These are phyloP conservation scores for Geophilus truncorum DNA, from an alignment of 2,888 invertebrate species.

Conservation along the genomic window DNA sequence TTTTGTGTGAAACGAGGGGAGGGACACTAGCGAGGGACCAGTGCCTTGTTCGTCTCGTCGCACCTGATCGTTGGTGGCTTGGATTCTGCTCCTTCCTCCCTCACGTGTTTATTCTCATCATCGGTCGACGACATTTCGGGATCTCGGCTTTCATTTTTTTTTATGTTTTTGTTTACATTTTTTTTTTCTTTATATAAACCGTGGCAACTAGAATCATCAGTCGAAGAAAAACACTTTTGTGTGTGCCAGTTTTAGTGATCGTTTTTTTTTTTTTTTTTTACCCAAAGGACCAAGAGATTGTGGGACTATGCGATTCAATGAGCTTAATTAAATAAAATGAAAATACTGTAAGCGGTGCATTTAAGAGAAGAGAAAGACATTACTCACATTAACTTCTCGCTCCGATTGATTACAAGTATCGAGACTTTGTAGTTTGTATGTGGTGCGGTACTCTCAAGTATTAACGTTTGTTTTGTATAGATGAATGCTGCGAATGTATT, in stretches of 20 bases:
- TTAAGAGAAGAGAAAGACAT: too few relatives aligned
- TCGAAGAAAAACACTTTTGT: too few relatives aligned
- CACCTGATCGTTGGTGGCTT: background rate
- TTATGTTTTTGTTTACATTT: background rate
- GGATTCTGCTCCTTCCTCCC: background rate
- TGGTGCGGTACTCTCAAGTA: background rate
- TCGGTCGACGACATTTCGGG: background rate
- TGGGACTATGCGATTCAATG: background rate
- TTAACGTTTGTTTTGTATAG: slow-evolving; percentile 1
- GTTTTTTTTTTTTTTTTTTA: background rate
- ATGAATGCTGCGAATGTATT: background rate
- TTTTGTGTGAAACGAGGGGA: background rate
- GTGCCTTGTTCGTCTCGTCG: slow-evolving; percentile 1
- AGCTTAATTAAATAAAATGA: background rate
- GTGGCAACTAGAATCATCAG: background rate
- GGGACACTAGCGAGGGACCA: background rate
- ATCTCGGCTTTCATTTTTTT: background rate
- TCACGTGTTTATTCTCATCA: background rate
- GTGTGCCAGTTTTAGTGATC: background rate
- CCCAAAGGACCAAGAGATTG: background rate
- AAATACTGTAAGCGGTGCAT: background rate
- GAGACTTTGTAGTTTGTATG: background rate
- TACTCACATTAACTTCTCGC: too few relatives aligned
- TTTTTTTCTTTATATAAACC: background rate
- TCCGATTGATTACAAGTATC: background rate